Evolutionary conservation across 2,888 invertebrate species (phyloP).

Genomic region (Eutolmus rufibarbis): DNA sequence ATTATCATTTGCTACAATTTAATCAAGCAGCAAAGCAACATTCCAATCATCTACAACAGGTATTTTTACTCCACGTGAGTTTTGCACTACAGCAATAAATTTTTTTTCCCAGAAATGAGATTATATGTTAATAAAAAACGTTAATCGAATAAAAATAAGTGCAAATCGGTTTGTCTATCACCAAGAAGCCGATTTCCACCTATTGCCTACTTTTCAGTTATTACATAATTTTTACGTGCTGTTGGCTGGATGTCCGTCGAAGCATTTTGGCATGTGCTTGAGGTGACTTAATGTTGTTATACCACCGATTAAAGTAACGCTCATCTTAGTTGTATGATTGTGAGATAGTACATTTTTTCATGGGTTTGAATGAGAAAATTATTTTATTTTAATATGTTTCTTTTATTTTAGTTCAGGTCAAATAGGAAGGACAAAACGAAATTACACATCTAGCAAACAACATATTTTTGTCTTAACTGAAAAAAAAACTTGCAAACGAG

Average conservation of each 20-base stretch:
- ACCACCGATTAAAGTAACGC: neutral
- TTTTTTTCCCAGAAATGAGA: neutral
- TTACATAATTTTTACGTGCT: neutral
- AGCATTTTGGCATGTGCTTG: neutral
- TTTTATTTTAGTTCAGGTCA: neutral
- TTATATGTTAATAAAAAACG: neutral
- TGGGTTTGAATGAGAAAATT: neutral
- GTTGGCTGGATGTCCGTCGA: neutral
- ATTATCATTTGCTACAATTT: neutral
- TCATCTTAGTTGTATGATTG: neutral
- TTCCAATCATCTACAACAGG: neutral
- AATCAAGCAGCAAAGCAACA: neutral
- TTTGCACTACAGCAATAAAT: neutral
- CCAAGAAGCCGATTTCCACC: neutral
- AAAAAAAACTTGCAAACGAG: slow-evolving; percentile 2
- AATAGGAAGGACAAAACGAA: slow-evolving; percentile 19
- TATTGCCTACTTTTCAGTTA: neutral
- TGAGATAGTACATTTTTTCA: neutral
- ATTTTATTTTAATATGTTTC: neutral
- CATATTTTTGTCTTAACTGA: slow-evolving; percentile 28
- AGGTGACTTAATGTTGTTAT: neutral
- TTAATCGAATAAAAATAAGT: neutral
- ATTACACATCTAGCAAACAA: slow-evolving; percentile 41
- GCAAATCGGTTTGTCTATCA: neutral
- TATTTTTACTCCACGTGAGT: neutral